phyloP scores from a whole-genome alignment of 2,113 vertebrate species.

The Acrocephalus kingi region DNA sequence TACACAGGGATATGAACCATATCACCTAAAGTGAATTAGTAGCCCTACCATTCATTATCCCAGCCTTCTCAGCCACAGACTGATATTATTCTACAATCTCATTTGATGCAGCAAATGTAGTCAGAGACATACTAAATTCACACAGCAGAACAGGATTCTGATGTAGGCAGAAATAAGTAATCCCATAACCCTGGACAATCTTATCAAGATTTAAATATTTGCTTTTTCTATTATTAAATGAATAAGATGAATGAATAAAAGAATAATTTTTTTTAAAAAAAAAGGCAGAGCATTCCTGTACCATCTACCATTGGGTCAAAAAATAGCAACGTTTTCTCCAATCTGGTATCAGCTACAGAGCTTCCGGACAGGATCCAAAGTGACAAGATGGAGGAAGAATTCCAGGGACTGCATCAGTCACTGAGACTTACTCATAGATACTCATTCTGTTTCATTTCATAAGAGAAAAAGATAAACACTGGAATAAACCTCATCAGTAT shows the following conservation, averaged over 20 bases:
- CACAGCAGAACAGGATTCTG: neutral
- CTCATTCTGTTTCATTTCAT: neutral
- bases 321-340: neutral
- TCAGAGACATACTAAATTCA: neutral
- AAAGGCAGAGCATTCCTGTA: neutral
- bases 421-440: neutral
- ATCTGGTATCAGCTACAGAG: neutral
- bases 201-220: neutral
- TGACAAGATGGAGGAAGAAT: neutral
- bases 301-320: neutral
- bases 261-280: too few species aligned
- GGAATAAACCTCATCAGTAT: neutral
- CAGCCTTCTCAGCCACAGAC: neutral
- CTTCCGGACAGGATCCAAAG: neutral
- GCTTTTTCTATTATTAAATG: neutral
- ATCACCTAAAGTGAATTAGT: neutral
- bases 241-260: too few species aligned
- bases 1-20: neutral
- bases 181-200: neutral
- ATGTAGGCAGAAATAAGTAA: neutral
- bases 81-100: neutral
- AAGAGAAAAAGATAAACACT: neutral
- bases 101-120: neutral
- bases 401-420: neutral
- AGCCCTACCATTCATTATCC: neutral